phyloP scores from a whole-genome alignment of 2,797 vertebrate species.

The Vultur gryphus region DNA sequence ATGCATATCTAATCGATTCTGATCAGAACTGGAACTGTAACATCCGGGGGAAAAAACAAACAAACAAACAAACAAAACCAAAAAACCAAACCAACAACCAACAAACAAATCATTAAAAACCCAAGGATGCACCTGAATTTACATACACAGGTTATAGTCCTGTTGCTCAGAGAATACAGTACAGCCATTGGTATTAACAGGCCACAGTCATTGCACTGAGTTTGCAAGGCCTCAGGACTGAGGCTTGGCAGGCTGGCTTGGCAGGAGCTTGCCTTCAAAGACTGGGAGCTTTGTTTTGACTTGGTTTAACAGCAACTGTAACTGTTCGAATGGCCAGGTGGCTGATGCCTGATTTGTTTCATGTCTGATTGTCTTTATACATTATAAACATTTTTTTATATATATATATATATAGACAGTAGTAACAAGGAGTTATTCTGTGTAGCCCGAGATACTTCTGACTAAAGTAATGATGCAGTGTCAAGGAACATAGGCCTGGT shows the following conservation, averaged over 20 bases:
- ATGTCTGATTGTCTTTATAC: no score
- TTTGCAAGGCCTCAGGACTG: background rate
- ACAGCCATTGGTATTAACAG: no score
- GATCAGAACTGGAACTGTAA: background rate
- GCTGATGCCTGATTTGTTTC: background rate
- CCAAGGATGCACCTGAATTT: background rate
- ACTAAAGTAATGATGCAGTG: no score
- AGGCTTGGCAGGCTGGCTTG: no score
- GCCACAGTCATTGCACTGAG: background rate
- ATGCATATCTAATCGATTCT: background rate
- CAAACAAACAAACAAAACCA: background rate
- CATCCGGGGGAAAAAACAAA: background rate
- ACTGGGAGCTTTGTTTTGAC: background rate
- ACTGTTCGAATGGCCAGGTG: background rate
- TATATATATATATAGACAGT: accelerated
- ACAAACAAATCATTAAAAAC: background rate
- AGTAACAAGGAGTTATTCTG: background rate
- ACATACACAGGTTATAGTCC: background rate
- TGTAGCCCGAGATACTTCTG: background rate
- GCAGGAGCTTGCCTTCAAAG: background rate
- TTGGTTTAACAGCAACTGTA: background rate
- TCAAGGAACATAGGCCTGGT: no score
- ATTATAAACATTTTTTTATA: background rate
- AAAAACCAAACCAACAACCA: background rate
- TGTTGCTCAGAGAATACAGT: background rate